Evolutionary conservation across 2,888 invertebrate species (phyloP), one percentile per base, ranked within the genome.

Genomic region (Epistrophella euchroma): DNA sequence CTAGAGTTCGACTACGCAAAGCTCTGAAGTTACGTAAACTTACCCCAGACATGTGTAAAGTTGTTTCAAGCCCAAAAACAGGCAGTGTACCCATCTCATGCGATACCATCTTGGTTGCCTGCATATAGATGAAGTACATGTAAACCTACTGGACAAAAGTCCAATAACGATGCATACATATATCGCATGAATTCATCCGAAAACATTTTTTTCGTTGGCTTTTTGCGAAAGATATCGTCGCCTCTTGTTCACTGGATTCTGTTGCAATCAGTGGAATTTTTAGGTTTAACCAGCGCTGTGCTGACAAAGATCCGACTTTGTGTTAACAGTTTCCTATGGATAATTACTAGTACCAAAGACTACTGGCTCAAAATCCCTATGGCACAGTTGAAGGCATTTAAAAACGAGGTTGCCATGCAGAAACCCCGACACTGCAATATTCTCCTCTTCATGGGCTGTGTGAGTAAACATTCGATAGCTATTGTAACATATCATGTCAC

Each of bases 401-500:
- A 99, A 93, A 99, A 99, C 92, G 99, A 99, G 94, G 99, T 95
- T 90, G 98, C 97, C 10, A 97, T 99, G 73, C 93, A 98, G 89
- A 98, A 97, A 93, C 97, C 97, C 32, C 95, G 99, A 89, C 99
- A 99, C 93, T 97, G 98, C 89, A 99, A 99, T 93, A 98, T 99
- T 89, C 94, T 99, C 52, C 93, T 99, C 86, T 99, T 99, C 93
- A 99, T 99, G 98, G 99, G 99, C 19, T 99, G 98, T 93, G 98
- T 99, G 52, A 97, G 97, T 89, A 97, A 98, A 92, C 99, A 99
- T 2, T 96, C 98, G 89, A 93, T 99, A 90, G 98, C 98, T 13
- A 99, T 99, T 90, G 98, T 99, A 73, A 99, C 99, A 19, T 99
- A 99, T 93, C 99, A 79, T 96, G 97, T 91, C 94, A 91, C 99